phyloP scores from a whole-genome alignment of 2,113 vertebrate genomes.

The Procavia capensis region DNA sequence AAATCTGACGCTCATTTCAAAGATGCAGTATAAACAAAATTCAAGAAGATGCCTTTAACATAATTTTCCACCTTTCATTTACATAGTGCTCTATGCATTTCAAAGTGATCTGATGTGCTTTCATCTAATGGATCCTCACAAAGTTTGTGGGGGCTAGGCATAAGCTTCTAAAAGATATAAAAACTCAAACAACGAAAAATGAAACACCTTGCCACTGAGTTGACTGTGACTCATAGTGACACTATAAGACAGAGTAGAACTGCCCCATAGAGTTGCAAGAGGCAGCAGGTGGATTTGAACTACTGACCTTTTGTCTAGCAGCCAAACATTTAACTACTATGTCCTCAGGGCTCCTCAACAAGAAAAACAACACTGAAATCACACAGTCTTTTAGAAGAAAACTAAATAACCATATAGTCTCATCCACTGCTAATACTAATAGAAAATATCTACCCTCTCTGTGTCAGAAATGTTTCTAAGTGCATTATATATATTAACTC shows the following conservation, averaged over 20 bases:
- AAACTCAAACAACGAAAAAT: not conserved
- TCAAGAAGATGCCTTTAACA: constrained; percentile 48
- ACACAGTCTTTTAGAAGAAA: not conserved
- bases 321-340: too few species aligned
- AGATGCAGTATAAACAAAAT: constrained; percentile 74
- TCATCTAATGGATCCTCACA: not conserved
- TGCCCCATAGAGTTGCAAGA: too few species aligned
- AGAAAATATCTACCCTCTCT: not conserved
- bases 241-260: too few species aligned
- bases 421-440: not conserved
- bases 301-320: too few species aligned
- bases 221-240: too few species aligned
- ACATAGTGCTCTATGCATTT: constrained; percentile 43
- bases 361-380: constrained; percentile 25
- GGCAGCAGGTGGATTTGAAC: too few species aligned
- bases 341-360: not conserved
- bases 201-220: too few species aligned
- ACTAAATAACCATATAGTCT: not conserved
- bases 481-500: not conserved
- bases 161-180: not conserved
- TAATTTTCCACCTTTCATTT: constrained; percentile 65
- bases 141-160: not conserved
- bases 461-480: not conserved
- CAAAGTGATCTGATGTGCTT: constrained; percentile 50
- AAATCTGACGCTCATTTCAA: constrained; percentile 70